Evolutionary conservation across 30 jellyfish, hydroid and myxozoan genomes (phyloP).

Genomic region (Aurelia aurita complex sp. Pacific): DNA sequence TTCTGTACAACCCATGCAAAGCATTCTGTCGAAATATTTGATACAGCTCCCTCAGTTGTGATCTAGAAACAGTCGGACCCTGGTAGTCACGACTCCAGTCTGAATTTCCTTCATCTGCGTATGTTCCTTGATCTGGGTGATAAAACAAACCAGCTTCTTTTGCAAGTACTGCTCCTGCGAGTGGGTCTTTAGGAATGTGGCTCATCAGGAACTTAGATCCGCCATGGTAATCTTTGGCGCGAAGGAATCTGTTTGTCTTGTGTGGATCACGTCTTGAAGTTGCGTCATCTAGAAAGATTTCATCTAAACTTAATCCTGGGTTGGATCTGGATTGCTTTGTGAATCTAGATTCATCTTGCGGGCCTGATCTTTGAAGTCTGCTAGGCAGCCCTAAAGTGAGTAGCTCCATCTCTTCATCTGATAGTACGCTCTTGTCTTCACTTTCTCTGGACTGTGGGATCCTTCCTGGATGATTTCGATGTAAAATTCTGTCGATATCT

Average conservation of each 20-base stretch:
- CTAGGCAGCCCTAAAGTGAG: background rate
- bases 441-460: background rate
- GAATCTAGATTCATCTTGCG: background rate
- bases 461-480: background rate
- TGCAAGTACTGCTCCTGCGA: conserved; percentile 1
- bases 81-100: background rate
- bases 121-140: too few relatives aligned
- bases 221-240: background rate
- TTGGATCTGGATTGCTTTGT: background rate
- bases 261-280: background rate
- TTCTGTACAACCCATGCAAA: background rate
- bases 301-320: background rate
- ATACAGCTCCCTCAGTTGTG: background rate
- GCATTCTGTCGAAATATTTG: background rate
- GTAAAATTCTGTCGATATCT: background rate
- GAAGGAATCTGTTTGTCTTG: background rate
- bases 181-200: background rate
- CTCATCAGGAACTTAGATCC: background rate
- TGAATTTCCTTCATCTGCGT: background rate
- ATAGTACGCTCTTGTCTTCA: background rate
- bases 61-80: background rate
- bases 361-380: background rate
- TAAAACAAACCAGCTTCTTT: background rate
- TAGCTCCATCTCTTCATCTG: conserved; percentile 5
- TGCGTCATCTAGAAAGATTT: background rate